Conservation (phyloP, 2,113 vertebrate species). For the Mesocricetus auratus region DNA sequence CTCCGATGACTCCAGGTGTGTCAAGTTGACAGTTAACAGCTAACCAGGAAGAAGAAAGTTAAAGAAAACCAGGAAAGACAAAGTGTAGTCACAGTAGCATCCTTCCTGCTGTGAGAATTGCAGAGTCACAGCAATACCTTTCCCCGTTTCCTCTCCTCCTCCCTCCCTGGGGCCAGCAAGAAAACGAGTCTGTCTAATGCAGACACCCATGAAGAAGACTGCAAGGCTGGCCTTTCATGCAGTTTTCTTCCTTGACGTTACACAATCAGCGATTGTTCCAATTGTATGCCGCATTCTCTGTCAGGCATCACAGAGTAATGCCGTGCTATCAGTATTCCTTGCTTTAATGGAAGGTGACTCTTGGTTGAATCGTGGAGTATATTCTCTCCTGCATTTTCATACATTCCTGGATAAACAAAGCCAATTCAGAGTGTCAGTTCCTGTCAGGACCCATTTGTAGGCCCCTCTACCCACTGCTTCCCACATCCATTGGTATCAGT, state of each 20-base stretch:
- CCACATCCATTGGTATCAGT: background rate
- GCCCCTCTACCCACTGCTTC: fast-evolving
- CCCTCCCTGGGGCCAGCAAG: background rate
- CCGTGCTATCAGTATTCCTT: background rate
- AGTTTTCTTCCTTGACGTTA: background rate
- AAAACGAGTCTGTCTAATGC: background rate
- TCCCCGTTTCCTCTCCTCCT: background rate
- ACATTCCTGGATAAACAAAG: background rate
- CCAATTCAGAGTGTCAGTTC: background rate
- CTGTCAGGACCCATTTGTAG: background rate
- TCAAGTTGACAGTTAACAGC: background rate
- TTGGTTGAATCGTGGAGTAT: background rate
- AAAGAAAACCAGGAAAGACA: background rate
- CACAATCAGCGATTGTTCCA: background rate
- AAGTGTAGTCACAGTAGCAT: background rate
- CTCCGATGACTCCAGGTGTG: background rate
- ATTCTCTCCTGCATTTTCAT: background rate
- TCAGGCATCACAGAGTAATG: background rate
- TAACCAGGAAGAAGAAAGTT: background rate
- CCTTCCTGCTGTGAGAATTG: background rate
- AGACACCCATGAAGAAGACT: background rate
- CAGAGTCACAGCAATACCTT: background rate
- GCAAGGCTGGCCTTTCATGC: background rate
- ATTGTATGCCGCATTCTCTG: background rate
- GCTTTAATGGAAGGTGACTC: background rate